These are phyloP conservation scores for Tipula unca DNA, from an alignment of 2,888 invertebrate species.

Conservation along the genomic window DNA sequence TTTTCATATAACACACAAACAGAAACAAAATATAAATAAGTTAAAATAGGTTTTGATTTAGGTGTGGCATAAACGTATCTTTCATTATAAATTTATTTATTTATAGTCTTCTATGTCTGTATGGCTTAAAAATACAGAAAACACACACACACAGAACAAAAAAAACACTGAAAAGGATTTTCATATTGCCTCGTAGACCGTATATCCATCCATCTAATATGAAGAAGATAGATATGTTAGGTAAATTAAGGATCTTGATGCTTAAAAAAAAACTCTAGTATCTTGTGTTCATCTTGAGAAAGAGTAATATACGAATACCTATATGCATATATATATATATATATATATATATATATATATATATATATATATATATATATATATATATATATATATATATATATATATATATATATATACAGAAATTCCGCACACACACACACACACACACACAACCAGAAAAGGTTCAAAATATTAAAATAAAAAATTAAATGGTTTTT, in stretches of 20 bases:
- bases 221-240: neutral
- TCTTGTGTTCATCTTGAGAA: neutral
- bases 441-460: neutral
- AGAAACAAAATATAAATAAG: neutral
- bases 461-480: neutral
- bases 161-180: neutral
- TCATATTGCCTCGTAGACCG: neutral
- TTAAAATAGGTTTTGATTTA: conserved; percentile 19
- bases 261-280: neutral
- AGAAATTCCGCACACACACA: too few relatives aligned
- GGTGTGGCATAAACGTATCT: conserved; percentile 19
- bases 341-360: too few relatives aligned
- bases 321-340: too few relatives aligned
- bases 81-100: conserved; percentile 9
- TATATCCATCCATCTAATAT: neutral
- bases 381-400: too few relatives aligned
- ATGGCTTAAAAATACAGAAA: neutral
- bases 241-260: neutral
- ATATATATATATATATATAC: too few relatives aligned
- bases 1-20: neutral
- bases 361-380: too few relatives aligned
- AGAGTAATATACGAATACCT: too few relatives aligned
- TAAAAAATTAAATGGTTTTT: neutral
- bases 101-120: neutral
- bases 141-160: too few relatives aligned